A percentile compares a stretch with the other conserved stretches of the same genome.
phyloP scores from a whole-genome alignment of 2,113 vertebrate species.

The Alethe diademata region DNA sequence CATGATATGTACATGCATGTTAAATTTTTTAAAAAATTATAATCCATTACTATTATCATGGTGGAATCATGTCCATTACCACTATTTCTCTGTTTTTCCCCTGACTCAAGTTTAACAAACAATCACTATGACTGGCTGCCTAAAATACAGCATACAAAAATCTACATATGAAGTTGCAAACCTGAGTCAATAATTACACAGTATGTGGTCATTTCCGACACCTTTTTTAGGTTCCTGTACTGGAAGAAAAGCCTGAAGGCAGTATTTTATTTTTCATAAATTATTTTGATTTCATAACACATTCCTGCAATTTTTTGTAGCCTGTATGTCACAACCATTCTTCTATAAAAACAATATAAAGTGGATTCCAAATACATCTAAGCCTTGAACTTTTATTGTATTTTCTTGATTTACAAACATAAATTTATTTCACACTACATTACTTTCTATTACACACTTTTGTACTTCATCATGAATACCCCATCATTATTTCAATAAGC shows the following conservation, averaged over 20 bases:
- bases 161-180: neutral
- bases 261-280: neutral
- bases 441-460: conserved; percentile 69
- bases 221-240: neutral
- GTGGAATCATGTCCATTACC: neutral
- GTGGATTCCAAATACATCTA: conserved; percentile 30
- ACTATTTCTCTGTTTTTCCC: neutral
- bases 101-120: neutral
- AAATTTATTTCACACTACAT: conserved; percentile 74
- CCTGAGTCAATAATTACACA: neutral
- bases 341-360: conserved; percentile 31
- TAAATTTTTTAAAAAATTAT: neutral
- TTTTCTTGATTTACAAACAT: conserved; percentile 51
- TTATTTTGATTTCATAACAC: neutral
- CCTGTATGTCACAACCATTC: neutral
- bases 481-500: conserved; percentile 61
- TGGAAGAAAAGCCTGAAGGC: neutral
- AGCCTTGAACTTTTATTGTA: conserved; percentile 23
- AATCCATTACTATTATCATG: neutral
- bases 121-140: neutral
- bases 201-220: neutral
- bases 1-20: neutral
- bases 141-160: neutral
- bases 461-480: conserved; percentile 64
- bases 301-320: conserved; percentile 22